Percentiles rank a stretch among this genome's conserved stretches.
Evolutionary conservation across 2,888 invertebrate species (phyloP).

Genomic region (Chrysolina haemoptera): DNA sequence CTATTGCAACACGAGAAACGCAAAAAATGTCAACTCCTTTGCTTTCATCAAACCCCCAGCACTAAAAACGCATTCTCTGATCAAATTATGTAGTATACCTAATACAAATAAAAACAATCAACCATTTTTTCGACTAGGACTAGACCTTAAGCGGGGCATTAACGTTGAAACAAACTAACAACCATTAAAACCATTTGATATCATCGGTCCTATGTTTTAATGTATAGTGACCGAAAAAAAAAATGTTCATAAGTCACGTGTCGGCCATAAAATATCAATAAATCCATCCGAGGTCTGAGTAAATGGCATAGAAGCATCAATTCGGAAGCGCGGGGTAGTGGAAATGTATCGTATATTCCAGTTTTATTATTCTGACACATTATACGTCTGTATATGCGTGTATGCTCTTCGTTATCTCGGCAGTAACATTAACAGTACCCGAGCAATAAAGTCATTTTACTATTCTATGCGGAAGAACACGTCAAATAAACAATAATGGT

Average conservation of each 20-base stretch:
- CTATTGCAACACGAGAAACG: too few relatives aligned
- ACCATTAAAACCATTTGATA: slow-evolving; percentile 30
- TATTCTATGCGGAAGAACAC: neutral
- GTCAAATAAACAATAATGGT: neutral
- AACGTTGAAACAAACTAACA: slow-evolving; percentile 32
- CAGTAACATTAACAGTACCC: slow-evolving; percentile 11
- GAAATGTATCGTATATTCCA: neutral
- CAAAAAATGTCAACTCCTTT: neutral
- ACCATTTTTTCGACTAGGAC: neutral
- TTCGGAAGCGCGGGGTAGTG: slow-evolving; percentile 5
- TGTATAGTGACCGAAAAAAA: slow-evolving; percentile 1
- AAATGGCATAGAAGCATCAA: slow-evolving; percentile 16
- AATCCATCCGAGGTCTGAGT: slow-evolving; percentile 7
- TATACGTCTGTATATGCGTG: neutral
- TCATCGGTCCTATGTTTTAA: slow-evolving; percentile 8
- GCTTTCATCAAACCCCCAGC: slow-evolving; percentile 26
- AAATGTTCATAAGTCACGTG: slow-evolving; percentile 16
- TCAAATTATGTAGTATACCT: slow-evolving; percentile 17
- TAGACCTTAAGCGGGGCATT: slow-evolving; percentile 12
- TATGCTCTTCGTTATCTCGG: neutral
- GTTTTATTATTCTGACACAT: slow-evolving; percentile 9
- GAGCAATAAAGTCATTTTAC: slow-evolving; percentile 12
- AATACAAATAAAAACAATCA: slow-evolving; percentile 31
- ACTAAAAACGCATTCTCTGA: slow-evolving; percentile 40
- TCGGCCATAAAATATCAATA: slow-evolving; percentile 12